phyloP scores from a whole-genome alignment of 2,113 vertebrate genomes.

The Erinaceus europaeus region DNA sequence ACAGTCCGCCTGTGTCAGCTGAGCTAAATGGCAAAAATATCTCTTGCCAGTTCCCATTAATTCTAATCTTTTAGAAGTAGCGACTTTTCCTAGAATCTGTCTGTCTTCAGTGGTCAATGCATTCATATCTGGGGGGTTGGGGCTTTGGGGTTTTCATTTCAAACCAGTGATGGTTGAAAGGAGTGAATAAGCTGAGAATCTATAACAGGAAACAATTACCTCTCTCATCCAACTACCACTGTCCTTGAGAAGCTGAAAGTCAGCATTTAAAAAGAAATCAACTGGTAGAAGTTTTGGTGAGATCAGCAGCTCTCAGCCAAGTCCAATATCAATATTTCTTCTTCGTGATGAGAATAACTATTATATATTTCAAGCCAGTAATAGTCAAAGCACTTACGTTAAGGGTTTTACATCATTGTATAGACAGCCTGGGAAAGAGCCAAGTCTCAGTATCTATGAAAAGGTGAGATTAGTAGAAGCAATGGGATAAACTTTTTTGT shows the following conservation, averaged over 20 bases:
- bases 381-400: not conserved
- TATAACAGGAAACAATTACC: slow-evolving; percentile 15
- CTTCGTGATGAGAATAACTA: not conserved
- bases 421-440: not conserved
- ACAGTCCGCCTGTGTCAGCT: not conserved
- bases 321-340: not conserved
- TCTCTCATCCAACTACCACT: not conserved
- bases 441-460: not conserved
- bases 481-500: slow-evolving; percentile 17
- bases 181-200: slow-evolving; percentile 21
- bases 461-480: not conserved
- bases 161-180: slow-evolving; percentile 19
- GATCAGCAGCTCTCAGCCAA: not conserved
- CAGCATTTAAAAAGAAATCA: slow-evolving; percentile 13
- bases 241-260: slow-evolving; percentile 22
- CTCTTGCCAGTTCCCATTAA: slow-evolving; percentile 9
- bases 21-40: slow-evolving; percentile 25
- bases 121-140: slow-evolving; percentile 7
- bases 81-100: slow-evolving; percentile 2
- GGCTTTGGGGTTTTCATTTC: slow-evolving; percentile 37
- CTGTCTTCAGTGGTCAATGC: not conserved
- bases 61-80: slow-evolving; percentile 38
- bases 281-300: not conserved
- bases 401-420: not conserved
- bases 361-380: not conserved